These are phyloP conservation scores for Brachypodius melanocephalos DNA, from an alignment of 2,113 vertebrate genomes.

Conservation along the genomic window DNA sequence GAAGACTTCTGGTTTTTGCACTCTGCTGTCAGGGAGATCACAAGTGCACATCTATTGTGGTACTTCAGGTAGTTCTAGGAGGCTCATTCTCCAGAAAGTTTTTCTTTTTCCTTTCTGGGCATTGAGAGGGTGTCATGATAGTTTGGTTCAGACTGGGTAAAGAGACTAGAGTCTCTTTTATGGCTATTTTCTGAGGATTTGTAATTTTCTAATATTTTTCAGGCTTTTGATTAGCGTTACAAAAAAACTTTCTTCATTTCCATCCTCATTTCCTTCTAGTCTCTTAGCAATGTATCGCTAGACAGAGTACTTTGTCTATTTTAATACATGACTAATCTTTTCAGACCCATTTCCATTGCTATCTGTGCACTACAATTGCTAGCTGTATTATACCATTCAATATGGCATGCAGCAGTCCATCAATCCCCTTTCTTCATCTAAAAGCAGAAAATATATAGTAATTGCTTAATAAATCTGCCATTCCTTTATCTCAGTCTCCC, in stretches of 20 bases:
- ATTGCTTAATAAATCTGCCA: conserved; percentile 61
- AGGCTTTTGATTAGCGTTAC: background rate
- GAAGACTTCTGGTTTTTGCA: background rate
- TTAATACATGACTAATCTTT: conserved; percentile 56
- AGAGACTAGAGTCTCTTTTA: background rate
- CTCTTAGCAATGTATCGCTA: background rate
- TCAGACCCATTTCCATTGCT: conserved; percentile 38
- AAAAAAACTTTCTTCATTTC: conserved; percentile 42
- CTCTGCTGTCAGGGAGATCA: background rate
- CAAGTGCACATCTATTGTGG: background rate
- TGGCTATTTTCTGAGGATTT: background rate
- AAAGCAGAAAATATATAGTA: conserved; percentile 54
- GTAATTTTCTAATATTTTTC: background rate
- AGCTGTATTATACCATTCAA: background rate
- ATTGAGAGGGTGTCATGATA: background rate
- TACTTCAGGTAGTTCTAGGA: background rate
- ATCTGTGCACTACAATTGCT: conserved; percentile 8
- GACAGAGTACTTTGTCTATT: conserved; percentile 6
- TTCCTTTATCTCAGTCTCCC: conserved; percentile 24
- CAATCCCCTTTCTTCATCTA: conserved; percentile 48
- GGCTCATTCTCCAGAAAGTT: background rate
- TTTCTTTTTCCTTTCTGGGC: background rate
- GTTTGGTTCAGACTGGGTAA: background rate
- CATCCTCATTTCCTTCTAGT: conserved; percentile 49
- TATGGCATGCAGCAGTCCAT: conserved; percentile 19